Percentiles rank a stretch among this genome's conserved stretches.
Evolutionary conservation across 2,888 invertebrate genomes (phyloP).

Genomic region (Pterostichus madidus): DNA sequence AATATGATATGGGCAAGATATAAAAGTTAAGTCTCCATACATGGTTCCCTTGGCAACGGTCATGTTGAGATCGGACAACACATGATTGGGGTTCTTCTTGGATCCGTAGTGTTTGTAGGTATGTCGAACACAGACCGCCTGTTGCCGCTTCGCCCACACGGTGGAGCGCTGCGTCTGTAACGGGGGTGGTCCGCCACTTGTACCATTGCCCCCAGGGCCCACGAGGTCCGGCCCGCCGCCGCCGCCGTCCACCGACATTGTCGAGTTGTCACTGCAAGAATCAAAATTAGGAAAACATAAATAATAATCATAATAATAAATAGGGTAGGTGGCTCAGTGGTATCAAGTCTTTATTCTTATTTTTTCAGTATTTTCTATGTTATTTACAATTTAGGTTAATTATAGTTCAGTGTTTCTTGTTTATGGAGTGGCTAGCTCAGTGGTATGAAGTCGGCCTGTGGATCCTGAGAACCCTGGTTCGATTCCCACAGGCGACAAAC

Average conservation of each 20-base stretch:
- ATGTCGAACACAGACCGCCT: slow-evolving; percentile 92
- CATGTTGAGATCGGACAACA: slow-evolving; percentile 93
- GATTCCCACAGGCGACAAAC: too few relatives aligned
- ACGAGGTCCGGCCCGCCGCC: slow-evolving; percentile 74
- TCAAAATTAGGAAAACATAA: slow-evolving; percentile 61
- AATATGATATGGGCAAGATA: background rate
- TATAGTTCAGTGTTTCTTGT: too few relatives aligned
- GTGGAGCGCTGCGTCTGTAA: slow-evolving; percentile 77
- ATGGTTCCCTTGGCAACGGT: slow-evolving; percentile 96
- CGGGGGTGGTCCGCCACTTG: slow-evolving; percentile 73
- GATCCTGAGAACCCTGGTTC: too few relatives aligned
- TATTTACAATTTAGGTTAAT: too few relatives aligned
- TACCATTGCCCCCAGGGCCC: slow-evolving; percentile 75
- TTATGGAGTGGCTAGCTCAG: too few relatives aligned
- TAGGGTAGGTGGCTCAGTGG: too few relatives aligned
- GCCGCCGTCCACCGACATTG: slow-evolving; percentile 69
- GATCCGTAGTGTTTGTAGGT: slow-evolving; percentile 95
- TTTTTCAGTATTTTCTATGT: too few relatives aligned
- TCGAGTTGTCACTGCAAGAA: slow-evolving; percentile 75
- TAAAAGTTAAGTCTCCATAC: slow-evolving; percentile 82
- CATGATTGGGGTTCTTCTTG: slow-evolving; percentile 91
- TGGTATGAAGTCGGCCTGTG: too few relatives aligned
- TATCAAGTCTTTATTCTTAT: too few relatives aligned
- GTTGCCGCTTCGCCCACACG: slow-evolving; percentile 86
- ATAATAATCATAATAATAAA: too few relatives aligned